phyloP scores from a whole-genome alignment of 2,888 invertebrate species.

The Celastrina argiolus region DNA sequence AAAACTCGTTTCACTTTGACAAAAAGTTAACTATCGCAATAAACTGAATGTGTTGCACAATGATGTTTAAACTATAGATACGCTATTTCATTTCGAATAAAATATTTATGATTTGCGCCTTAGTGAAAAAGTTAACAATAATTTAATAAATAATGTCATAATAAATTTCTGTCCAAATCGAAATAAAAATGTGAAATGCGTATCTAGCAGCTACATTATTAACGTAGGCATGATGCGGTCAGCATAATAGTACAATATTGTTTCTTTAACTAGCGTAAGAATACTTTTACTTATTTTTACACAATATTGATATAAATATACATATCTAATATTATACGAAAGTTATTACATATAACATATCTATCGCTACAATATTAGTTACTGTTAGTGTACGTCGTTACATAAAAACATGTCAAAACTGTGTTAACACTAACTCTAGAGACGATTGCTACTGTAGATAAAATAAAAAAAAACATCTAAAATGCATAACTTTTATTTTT shows the following conservation, averaged over 20 bases:
- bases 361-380: constrained; percentile 26
- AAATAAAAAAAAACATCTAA: background rate
- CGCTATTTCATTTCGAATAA: background rate
- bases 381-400: background rate
- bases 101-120: too few relatives aligned
- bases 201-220: too few relatives aligned
- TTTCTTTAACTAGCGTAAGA: too few relatives aligned
- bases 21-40: constrained; percentile 70
- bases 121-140: too few relatives aligned
- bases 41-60: constrained; percentile 44
- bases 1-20: constrained; percentile 65
- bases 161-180: too few relatives aligned
- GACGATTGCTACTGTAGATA: constrained; percentile 25
- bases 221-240: too few relatives aligned
- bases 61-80: background rate
- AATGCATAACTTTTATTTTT: constrained; percentile 26
- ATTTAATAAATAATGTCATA: too few relatives aligned
- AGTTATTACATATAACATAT: background rate
- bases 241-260: too few relatives aligned
- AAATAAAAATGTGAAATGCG: too few relatives aligned
- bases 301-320: too few relatives aligned
- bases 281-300: too few relatives aligned
- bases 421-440: constrained; percentile 4
- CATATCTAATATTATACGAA: too few relatives aligned
- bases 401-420: constrained; percentile 1